Evolutionary conservation across 2,888 invertebrate species (phyloP).

Genomic region (Nymphalis c-album): DNA sequence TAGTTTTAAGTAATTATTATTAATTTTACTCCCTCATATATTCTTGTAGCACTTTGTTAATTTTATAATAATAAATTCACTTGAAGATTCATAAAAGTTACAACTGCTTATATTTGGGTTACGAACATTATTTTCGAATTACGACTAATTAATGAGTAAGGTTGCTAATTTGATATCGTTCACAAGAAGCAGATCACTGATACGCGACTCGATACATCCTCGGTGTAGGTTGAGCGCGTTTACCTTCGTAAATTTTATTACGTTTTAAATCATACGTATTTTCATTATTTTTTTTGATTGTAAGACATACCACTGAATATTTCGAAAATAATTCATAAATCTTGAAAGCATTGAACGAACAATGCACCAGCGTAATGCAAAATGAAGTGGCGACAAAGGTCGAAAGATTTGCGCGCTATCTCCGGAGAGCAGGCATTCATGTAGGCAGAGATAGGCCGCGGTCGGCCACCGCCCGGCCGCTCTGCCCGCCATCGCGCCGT

Average conservation of each 20-base stretch:
- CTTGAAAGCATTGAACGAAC: slow-evolving; percentile 2
- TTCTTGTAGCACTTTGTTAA: not conserved
- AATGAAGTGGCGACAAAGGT: slow-evolving; percentile 66
- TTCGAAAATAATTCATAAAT: slow-evolving; percentile 11
- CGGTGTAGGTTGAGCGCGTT: not conserved
- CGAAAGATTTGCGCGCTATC: slow-evolving; percentile 59
- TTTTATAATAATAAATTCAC: no score
- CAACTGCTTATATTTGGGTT: no score
- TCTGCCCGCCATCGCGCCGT: slow-evolving; percentile 46
- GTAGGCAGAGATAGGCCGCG: slow-evolving; percentile 71
- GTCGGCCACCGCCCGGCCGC: slow-evolving; percentile 47
- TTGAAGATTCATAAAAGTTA: no score
- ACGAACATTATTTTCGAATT: no score
- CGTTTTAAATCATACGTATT: not conserved
- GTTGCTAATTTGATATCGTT: no score
- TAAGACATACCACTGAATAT: not conserved
- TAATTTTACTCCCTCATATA: not conserved
- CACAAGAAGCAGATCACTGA: no score
- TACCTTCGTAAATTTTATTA: not conserved
- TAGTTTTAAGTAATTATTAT: slow-evolving; percentile 9
- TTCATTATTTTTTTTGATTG: not conserved
- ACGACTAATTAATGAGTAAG: no score
- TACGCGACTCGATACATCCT: no score
- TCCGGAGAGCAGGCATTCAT: slow-evolving; percentile 70
- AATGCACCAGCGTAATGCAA: slow-evolving; percentile 40